These are phyloP conservation scores for Cyaniris semiargus DNA, from an alignment of 2,888 invertebrate genomes.

Conservation along the genomic window DNA sequence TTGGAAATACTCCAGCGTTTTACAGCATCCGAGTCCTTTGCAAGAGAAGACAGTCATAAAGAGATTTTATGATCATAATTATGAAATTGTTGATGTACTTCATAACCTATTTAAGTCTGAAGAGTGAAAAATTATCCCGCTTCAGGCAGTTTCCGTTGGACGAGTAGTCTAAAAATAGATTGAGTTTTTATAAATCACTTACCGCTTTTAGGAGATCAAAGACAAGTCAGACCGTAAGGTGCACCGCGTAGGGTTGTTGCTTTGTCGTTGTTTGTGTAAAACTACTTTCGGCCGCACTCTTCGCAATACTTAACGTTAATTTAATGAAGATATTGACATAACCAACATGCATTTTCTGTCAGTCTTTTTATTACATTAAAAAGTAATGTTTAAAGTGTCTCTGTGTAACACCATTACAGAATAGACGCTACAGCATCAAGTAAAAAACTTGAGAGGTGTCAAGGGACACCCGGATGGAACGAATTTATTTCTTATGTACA, in stretches of 20 bases:
- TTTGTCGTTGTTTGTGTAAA: background rate
- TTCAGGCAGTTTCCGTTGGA: background rate
- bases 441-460: too few species aligned
- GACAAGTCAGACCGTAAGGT: background rate
- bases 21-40: background rate
- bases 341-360: background rate
- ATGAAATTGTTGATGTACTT: background rate
- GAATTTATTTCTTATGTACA: too few species aligned
- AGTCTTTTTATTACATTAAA: background rate
- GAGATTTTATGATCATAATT: too few species aligned
- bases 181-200: slow-evolving; percentile 17
- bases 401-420: background rate
- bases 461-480: too few species aligned
- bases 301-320: background rate
- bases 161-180: background rate
- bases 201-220: slow-evolving; percentile 19
- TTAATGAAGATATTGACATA: background rate
- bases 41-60: background rate
- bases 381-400: too few species aligned
- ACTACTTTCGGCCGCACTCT: background rate
- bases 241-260: background rate
- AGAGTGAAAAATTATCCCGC: slow-evolving; percentile 6
- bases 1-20: too few species aligned
- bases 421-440: background rate
- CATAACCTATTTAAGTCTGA: background rate